Percentiles rank a stretch among this genome's conserved stretches.
Evolutionary conservation across 1,140 invertebrate genomes (phyloP).

Genomic region (Camponotus pennsylvanicus): DNA sequence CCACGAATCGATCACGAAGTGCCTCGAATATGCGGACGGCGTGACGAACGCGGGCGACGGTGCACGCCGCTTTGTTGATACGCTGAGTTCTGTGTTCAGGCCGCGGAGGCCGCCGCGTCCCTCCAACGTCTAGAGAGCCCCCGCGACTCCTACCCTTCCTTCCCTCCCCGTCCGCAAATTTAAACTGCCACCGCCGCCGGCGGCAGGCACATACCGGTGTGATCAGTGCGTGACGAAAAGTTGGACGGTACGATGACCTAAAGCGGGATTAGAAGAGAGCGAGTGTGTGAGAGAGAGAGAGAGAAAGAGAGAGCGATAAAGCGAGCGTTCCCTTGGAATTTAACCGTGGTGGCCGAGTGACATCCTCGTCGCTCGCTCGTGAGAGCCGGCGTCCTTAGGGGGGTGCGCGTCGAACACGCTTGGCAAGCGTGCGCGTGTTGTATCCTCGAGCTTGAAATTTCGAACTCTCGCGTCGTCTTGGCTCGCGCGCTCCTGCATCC

Average conservation of each 20-base stretch:
- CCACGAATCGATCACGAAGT: conserved; percentile 69
- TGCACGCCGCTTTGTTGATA: conserved; percentile 75
- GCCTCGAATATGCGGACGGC: conserved; percentile 76
- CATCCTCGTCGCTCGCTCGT: too few relatives aligned
- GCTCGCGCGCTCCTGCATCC: not conserved
- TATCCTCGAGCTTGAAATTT: not conserved
- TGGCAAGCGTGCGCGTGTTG: not conserved
- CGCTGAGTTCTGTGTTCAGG: conserved; percentile 72
- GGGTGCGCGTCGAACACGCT: conserved; percentile 23
- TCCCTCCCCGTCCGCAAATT: not conserved
- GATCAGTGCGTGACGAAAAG: conserved; percentile 20
- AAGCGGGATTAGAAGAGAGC: conserved; percentile 16
- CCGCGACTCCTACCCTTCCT: too few relatives aligned
- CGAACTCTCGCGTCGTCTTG: conserved; percentile 39
- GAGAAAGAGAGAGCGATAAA: not conserved
- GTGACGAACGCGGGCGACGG: conserved; percentile 76
- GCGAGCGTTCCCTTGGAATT: not conserved
- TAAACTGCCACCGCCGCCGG: conserved; percentile 45
- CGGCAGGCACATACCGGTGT: conserved; percentile 4
- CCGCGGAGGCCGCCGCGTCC: conserved; percentile 79
- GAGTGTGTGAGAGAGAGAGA: not conserved
- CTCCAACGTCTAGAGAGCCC: conserved; percentile 32
- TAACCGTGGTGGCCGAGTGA: not conserved
- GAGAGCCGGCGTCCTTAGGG: not conserved
- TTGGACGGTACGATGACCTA: conserved; percentile 66